These are phyloP conservation scores for Scolanthus callimorphus DNA, from an alignment of 92 coral and sea anemone species.

Conservation along the genomic window DNA sequence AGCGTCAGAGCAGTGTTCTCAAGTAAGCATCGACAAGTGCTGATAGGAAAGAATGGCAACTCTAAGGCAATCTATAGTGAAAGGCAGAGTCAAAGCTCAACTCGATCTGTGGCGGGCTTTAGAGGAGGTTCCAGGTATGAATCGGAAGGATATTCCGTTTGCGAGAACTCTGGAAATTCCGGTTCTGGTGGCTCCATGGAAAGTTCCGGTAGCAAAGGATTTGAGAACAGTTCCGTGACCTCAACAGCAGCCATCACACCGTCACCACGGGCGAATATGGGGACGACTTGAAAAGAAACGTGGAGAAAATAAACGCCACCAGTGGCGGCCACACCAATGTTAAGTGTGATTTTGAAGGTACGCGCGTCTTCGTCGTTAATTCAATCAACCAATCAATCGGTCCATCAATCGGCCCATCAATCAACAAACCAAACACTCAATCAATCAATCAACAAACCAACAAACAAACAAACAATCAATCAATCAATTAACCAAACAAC, in stretches of 20 bases:
- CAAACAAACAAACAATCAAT: too few species aligned
- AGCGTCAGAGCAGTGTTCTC: constrained; percentile 50
- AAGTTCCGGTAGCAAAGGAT: constrained; percentile 3
- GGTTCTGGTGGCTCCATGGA: constrained; percentile 1
- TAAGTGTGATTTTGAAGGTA: neutral
- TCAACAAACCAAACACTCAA: too few species aligned
- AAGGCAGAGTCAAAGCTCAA: too few species aligned
- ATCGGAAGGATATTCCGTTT: constrained; percentile 4
- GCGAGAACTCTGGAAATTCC: neutral
- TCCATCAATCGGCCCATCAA: too few species aligned
- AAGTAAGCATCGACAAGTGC: constrained; percentile 14
- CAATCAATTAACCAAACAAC: too few species aligned
- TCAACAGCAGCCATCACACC: neutral
- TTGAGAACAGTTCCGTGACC: neutral
- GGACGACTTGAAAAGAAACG: constrained; percentile 13
- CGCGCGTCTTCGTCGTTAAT: too few species aligned
- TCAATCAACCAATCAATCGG: too few species aligned
- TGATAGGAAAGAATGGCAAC: constrained; percentile 52
- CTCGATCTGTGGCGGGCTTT: too few species aligned
- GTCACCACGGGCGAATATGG: neutral
- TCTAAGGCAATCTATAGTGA: constrained; percentile 1
- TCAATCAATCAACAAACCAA: too few species aligned
- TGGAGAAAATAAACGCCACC: neutral
- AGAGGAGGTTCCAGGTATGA: too few species aligned
- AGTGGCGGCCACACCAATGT: neutral